Evolutionary conservation across 92 coral and sea anemone species (phyloP).

Genomic region (Bergia puertoricense): DNA sequence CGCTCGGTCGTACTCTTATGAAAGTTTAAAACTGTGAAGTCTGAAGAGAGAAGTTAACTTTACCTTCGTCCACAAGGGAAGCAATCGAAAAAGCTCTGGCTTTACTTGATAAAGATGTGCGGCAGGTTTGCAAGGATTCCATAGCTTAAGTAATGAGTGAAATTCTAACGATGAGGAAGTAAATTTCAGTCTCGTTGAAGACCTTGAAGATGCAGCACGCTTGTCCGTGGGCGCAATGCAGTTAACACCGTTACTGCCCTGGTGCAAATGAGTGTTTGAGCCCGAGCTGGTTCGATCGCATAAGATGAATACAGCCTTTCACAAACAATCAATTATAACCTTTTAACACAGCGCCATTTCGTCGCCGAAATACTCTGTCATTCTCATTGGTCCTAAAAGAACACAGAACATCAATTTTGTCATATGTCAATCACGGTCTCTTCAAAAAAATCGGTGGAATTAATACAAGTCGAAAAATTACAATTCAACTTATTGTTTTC

Average conservation of each 20-base stretch:
- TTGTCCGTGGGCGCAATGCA: neutral
- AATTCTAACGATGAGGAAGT: neutral
- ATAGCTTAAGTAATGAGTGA: conserved; percentile 3
- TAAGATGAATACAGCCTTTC: conserved; percentile 85
- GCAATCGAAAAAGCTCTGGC: conserved; percentile 91
- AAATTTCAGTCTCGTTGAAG: neutral
- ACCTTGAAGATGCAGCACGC: neutral
- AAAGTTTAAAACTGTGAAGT: neutral
- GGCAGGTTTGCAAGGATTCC: conserved; percentile 53
- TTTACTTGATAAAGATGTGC: conserved; percentile 46
- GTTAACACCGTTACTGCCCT: conserved; percentile 38
- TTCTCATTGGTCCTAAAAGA: conserved; percentile 62
- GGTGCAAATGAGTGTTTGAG: conserved; percentile 44
- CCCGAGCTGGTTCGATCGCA: conserved; percentile 65
- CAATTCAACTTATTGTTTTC: neutral
- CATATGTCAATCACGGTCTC: conserved; percentile 63
- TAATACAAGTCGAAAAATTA: neutral
- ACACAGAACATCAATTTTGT: conserved; percentile 56
- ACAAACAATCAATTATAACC: conserved; percentile 96
- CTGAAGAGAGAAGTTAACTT: neutral
- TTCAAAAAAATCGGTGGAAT: conserved; percentile 53
- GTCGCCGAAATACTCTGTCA: conserved; percentile 68
- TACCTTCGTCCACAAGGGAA: conserved; percentile 82
- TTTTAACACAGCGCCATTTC: conserved; percentile 96
- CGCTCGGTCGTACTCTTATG: neutral